Percentiles rank a stretch among this genome's conserved stretches.
These are phyloP conservation scores for Acinonyx jubatus DNA, from an alignment of 2,113 vertebrate species.

Conservation along the genomic window DNA sequence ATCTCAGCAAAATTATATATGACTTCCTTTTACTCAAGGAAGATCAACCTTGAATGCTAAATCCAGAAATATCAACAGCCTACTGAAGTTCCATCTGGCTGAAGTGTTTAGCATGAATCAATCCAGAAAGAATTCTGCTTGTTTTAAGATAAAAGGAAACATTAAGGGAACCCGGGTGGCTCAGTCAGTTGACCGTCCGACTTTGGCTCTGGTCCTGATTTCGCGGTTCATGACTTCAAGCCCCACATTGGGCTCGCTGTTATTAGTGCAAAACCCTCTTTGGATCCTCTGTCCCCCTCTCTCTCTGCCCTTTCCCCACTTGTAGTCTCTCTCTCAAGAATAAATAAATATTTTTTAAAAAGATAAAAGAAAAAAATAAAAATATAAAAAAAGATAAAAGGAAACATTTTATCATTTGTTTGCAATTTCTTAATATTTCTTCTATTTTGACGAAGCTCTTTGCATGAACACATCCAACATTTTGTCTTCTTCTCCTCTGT, in stretches of 20 bases:
- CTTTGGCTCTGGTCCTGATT: no score
- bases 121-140: background rate
- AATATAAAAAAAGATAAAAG: background rate
- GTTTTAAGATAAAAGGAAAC: background rate
- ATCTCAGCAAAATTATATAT: background rate
- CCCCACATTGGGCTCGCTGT: no score
- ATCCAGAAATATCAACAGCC: background rate
- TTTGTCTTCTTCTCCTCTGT: background rate
- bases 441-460: background rate
- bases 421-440: background rate
- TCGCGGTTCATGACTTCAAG: no score
- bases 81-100: background rate
- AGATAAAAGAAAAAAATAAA: background rate
- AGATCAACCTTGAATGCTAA: background rate
- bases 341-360: background rate
- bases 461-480: background rate
- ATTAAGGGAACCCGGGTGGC: no score
- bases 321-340: no score
- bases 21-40: background rate
- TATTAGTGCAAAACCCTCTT: no score
- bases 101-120: background rate
- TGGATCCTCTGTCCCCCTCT: no score
- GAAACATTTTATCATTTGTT: background rate
- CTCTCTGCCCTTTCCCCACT: no score
- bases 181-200: no score